Percentiles rank a stretch among this genome's conserved stretches.
These are phyloP conservation scores for Drosophila prolongata DNA, from an alignment of 2,888 invertebrate genomes.

Conservation along the genomic window DNA sequence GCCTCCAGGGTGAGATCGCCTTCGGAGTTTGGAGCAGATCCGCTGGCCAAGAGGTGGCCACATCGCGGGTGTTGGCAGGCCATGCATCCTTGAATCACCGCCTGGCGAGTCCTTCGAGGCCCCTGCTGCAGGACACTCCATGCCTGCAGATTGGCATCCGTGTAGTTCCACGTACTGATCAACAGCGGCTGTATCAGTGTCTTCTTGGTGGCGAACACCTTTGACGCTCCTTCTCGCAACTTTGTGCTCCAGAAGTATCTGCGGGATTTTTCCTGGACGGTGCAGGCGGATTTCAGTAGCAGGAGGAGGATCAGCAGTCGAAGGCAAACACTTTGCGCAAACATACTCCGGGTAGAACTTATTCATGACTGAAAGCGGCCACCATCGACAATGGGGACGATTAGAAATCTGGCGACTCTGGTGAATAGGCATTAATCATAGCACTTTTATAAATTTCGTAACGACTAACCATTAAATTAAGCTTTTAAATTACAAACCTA, in stretches of 20 bases:
- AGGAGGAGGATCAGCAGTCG: conserved; percentile 11
- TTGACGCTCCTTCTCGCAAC: background rate
- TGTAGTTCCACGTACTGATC: conserved; percentile 92
- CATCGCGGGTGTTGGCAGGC: conserved; percentile 95
- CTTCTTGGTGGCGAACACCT: background rate
- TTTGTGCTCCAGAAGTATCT: background rate
- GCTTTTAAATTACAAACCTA: background rate
- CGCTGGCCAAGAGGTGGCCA: conserved; percentile 96
- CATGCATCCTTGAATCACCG: conserved; percentile 93
- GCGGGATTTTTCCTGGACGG: background rate
- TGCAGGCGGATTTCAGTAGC: background rate
- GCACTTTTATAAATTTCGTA: background rate
- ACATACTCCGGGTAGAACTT: conserved; percentile 6
- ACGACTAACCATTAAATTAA: background rate
- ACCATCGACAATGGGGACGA: background rate
- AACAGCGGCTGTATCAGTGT: conserved; percentile 85
- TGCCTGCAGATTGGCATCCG: conserved; percentile 86
- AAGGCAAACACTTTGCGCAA: background rate
- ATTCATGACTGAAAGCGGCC: conserved; percentile 16
- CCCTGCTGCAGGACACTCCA: conserved; percentile 87
- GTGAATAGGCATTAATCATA: background rate
- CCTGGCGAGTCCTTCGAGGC: conserved; percentile 89
- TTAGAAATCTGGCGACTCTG: background rate
- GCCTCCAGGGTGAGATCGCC: conserved; percentile 97
- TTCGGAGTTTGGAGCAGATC: conserved; percentile 96